Base-by-base conservation (phyloP, 2,113 vertebrate genomes). In the Charadrius vociferus region DNA sequence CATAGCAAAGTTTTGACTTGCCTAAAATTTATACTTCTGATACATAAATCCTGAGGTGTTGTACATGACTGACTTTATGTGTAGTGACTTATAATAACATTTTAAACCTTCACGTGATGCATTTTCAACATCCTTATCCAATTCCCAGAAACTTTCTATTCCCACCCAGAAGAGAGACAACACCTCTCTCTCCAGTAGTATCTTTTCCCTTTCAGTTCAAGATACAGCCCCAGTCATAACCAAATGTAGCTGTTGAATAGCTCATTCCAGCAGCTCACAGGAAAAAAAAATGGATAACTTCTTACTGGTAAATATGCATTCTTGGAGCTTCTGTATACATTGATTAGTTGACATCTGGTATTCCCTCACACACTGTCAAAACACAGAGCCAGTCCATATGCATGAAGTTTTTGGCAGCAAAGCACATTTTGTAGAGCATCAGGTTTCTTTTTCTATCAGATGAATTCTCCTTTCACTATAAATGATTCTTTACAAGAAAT, bases 341-440 rank as follows among this genome's bases (percentile, higher is more conserved):
- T 78, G 92, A 93, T 96, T 92, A 81, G 55, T 82, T 96, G 81
- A 86, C 82, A 97, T 89, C 37, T 94, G 79, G 62, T 77, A 88
- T 95, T 95, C 59, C 34, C 61, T 92, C 84, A 78, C 52, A 92
- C 22, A 52, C 53, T 81, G 27, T 97, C 75, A 91, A 94, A 95
- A 92, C 39, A 88, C 34, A 78, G 58, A 96, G 45, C 24, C 78
- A 71, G 74, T 34, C 49, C 75, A 71, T 62, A 50, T 63, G 78
- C 56, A 75, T 47, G 47, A 93, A 71, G 29, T 11, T 79, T 94
- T 86, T 79, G 41, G 74, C 90, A 97, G 77, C 14, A 70, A 73
- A 70, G 10, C 32, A 71, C 37, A 68, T 62, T 71, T 72, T 39
- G 50, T 45, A 85, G 22, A 84, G 39, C 43, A 90, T 53, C 32